Percentiles rank a stretch among this genome's conserved stretches.
phyloP scores from a whole-genome alignment of 2,797 vertebrate species.

The Nannoperca obscura region DNA sequence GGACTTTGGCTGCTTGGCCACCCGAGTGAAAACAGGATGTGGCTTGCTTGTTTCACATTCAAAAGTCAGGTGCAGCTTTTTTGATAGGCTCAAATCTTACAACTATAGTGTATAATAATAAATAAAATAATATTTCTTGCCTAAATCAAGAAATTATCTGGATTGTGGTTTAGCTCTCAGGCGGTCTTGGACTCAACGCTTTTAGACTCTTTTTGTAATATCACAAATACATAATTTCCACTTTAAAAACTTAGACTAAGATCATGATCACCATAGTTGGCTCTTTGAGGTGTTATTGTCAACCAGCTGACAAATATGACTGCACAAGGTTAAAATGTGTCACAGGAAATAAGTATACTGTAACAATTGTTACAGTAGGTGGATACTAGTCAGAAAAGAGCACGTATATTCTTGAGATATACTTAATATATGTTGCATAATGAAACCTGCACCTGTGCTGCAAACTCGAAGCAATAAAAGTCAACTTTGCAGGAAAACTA shows the following conservation, averaged over 20 bases:
- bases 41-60: constrained; percentile 43
- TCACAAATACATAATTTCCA: not conserved
- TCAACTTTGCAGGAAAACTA: not conserved
- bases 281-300: not conserved
- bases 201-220: not conserved
- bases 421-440: not conserved
- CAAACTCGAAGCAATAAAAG: not conserved
- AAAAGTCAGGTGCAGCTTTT: not conserved
- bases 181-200: not conserved
- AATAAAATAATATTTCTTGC: not conserved
- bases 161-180: not conserved
- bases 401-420: not conserved
- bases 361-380: not conserved
- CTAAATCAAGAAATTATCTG: not conserved
- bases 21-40: constrained; percentile 78
- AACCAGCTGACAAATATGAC: no score
- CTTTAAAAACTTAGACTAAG: no score
- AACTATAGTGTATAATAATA: not conserved
- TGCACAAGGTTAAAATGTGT: not conserved
- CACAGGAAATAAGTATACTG: not conserved
- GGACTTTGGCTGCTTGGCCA: constrained; percentile 6
- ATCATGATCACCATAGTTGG: not conserved
- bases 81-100: not conserved
- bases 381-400: not conserved
- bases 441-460: constrained; percentile 2